Base-by-base conservation (phyloP, 2,113 vertebrate genomes). In the Amblyornis subalaris region DNA sequence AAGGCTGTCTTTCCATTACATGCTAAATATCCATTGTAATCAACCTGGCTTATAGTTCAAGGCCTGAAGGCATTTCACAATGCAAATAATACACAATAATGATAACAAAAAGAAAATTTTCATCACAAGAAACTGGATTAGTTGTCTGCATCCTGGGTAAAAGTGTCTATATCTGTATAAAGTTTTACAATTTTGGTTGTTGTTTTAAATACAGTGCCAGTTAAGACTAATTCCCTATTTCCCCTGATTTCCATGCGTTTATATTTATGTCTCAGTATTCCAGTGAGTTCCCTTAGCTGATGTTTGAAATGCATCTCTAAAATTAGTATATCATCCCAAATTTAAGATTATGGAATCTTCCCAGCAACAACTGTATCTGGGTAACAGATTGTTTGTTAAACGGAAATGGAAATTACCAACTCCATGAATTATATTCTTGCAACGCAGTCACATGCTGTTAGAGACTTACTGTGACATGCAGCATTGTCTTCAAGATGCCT, bases 311-410 rank as follows among this genome's bases (percentile, higher is more conserved):
- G 6, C 35, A 24, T 18, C 7, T 62, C 64, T 85, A 38, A 85
- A 85, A 93, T 85, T 76, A 62, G 25, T 44, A 7, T 73, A 79
- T 69, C 75, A 70, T 70, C 35, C 67, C 47, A 66, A 85, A 90
- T 73, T 83, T 85, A 72, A 85, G 71, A 29, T 91, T 85, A 73
- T 47, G 67, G 67, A 90, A 85, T 80, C 67, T 77, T 89, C 79
- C 58, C 72, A 51, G 51, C n/a, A 88, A 35, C 67, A 90, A 67
- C 23, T 91, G 47, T 62, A 50, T 54, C 45, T 85, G 82, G 23
- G 47, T 80, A 95, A 85, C 75, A 85, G 90, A 90, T 58, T 94
- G 64, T 85, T 96, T 94, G 62, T 58, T 94, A 85, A 91, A 88
- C 75, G 36, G 44, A 92, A 92, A 90, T 79, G 48, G 42, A 89